A percentile compares a stretch with the other conserved stretches of the same genome.
phyloP scores from a whole-genome alignment of 2,797 vertebrate species.

The Emydoidea blandingii region DNA sequence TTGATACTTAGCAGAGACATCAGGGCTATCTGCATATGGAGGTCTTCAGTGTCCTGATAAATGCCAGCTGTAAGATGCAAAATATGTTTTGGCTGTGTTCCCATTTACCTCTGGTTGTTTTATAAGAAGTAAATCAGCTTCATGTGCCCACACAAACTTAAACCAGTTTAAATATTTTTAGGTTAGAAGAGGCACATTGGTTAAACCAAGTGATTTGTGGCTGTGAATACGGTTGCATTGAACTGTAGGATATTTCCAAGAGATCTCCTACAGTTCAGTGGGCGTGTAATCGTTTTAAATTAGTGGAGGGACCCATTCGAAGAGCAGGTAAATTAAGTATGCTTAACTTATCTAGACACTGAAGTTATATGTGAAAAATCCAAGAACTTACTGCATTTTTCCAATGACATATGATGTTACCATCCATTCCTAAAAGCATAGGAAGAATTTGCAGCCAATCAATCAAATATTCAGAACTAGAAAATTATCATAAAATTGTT shows the following conservation, averaged over 20 bases:
- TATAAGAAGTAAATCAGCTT: background rate
- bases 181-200: slow-evolving; percentile 1
- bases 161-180: background rate
- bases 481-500: background rate
- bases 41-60: background rate
- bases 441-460: background rate
- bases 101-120: background rate
- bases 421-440: background rate
- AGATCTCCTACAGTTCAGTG: background rate
- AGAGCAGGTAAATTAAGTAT: background rate
- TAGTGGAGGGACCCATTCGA: background rate
- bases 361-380: slow-evolving; percentile 33
- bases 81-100: background rate
- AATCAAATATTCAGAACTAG: background rate
- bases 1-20: background rate
- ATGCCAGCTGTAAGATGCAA: background rate
- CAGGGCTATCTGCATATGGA: background rate
- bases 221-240: background rate
- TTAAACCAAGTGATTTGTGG: background rate
- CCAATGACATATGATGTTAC: background rate
- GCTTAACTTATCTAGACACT: background rate
- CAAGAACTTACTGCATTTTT: background rate
- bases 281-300: background rate
- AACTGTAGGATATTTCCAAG: background rate
- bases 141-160: background rate